phyloP scores from a whole-genome alignment of 1,140 invertebrate genomes.

The Vollenhovia emeryi region DNA sequence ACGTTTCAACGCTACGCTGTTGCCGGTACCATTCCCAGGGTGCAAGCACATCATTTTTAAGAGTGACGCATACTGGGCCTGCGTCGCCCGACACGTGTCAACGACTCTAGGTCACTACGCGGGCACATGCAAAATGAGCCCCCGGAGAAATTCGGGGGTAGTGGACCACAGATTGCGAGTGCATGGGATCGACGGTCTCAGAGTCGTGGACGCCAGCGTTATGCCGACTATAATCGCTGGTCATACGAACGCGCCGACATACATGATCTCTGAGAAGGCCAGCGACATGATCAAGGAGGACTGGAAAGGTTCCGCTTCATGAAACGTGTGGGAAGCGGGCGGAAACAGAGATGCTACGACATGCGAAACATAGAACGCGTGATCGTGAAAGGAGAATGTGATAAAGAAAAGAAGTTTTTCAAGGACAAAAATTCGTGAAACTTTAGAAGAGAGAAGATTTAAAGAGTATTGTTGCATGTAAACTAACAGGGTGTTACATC shows the following conservation, averaged over 20 bases:
- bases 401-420: neutral
- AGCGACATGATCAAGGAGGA: conserved; percentile 85
- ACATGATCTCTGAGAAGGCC: conserved; percentile 86
- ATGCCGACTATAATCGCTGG: conserved; percentile 84
- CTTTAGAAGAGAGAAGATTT: neutral
- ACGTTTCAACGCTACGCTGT: conserved; percentile 87
- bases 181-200: conserved; percentile 81
- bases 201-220: conserved; percentile 85
- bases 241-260: conserved; percentile 84
- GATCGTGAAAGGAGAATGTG: neutral
- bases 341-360: neutral
- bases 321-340: conserved; percentile 2
- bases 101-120: conserved; percentile 92
- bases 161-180: conserved; percentile 83
- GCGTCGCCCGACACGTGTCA: conserved; percentile 88
- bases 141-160: conserved; percentile 78
- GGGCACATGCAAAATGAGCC: conserved; percentile 88
- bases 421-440: neutral
- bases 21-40: conserved; percentile 88
- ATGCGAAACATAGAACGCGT: neutral
- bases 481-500: neutral
- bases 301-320: conserved; percentile 58
- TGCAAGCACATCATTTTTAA: conserved; percentile 87
- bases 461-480: neutral
- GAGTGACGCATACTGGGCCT: conserved; percentile 91